A percentile compares a stretch with the other conserved stretches of the same genome.
These are phyloP conservation scores for Strix uralensis DNA, from an alignment of 2,113 vertebrate genomes.

Conservation along the genomic window DNA sequence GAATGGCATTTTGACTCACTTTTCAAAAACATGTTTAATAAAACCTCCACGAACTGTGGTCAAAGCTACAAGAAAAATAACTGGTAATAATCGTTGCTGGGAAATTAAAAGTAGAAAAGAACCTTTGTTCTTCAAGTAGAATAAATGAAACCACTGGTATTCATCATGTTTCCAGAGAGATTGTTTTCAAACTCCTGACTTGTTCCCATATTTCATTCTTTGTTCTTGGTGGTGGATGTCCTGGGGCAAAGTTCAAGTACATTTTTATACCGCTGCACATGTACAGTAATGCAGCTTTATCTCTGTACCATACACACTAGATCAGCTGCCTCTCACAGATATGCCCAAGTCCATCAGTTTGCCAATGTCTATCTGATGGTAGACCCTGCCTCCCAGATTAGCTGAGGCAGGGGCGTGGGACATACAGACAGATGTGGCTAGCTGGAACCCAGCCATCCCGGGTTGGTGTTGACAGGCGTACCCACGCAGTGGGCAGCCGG, in stretches of 20 bases:
- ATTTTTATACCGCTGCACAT: not conserved
- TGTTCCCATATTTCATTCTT: slow-evolving; percentile 55
- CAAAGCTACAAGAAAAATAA: slow-evolving; percentile 63
- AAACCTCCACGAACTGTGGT: slow-evolving; percentile 49
- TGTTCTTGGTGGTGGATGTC: slow-evolving; percentile 39
- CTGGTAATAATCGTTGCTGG: slow-evolving; percentile 65
- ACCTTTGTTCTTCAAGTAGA: slow-evolving; percentile 59
- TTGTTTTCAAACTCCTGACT: slow-evolving; percentile 59
- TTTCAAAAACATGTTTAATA: slow-evolving; percentile 62
- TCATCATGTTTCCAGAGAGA: slow-evolving; percentile 59
- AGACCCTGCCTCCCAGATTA: not conserved
- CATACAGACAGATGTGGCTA: accelerated
- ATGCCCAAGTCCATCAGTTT: accelerated
- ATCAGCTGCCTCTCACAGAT: not conserved
- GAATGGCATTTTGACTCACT: slow-evolving; percentile 51
- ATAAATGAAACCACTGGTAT: slow-evolving; percentile 63
- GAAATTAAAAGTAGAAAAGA: slow-evolving; percentile 68
- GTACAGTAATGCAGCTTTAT: not conserved
- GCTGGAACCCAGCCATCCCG: not conserved
- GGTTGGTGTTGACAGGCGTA: not conserved
- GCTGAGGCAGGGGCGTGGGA: not conserved
- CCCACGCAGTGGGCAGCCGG: accelerated
- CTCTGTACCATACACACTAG: accelerated
- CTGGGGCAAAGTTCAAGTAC: slow-evolving; percentile 15
- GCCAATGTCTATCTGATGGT: not conserved